A percentile compares a stretch with the other conserved stretches of the same genome.
Evolutionary conservation across 2,113 vertebrate genomes (phyloP).

Genomic region (Cavia porcellus): DNA sequence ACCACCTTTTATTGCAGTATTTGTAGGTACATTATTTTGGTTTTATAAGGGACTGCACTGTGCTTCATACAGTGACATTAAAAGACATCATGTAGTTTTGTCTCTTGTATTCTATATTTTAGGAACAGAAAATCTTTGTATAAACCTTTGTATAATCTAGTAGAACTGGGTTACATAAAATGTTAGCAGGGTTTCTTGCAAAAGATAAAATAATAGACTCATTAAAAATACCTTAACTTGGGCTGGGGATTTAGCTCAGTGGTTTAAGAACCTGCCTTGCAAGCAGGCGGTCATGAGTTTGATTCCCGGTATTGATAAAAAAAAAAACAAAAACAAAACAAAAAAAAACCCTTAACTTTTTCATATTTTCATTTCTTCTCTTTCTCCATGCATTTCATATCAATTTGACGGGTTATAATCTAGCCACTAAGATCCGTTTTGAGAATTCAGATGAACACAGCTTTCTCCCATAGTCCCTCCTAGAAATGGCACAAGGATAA

Average conservation of each 20-base stretch:
- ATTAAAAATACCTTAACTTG: neutral
- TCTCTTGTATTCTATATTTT: neutral
- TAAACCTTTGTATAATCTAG: neutral
- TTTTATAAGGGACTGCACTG: rapidly evolving
- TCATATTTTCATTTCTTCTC: neutral
- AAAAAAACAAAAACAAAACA: no score
- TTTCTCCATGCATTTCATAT: neutral
- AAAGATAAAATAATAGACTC: neutral
- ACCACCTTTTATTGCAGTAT: neutral
- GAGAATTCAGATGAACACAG: neutral
- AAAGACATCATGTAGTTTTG: neutral
- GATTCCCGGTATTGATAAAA: no score
- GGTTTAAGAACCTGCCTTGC: no score
- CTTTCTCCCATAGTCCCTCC: neutral
- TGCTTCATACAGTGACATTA: neutral
- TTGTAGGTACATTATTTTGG: neutral
- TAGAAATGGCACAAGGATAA: neutral
- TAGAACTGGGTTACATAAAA: neutral
- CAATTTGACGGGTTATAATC: neutral
- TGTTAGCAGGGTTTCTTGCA: neutral
- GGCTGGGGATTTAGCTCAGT: no score
- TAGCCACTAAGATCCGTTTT: neutral
- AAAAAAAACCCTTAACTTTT: no score
- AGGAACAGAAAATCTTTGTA: neutral
- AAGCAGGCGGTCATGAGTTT: no score